Percentiles rank a stretch among this genome's conserved stretches.
phyloP scores from a whole-genome alignment of 2,797 vertebrate genomes.

The Luscinia luscinia region DNA sequence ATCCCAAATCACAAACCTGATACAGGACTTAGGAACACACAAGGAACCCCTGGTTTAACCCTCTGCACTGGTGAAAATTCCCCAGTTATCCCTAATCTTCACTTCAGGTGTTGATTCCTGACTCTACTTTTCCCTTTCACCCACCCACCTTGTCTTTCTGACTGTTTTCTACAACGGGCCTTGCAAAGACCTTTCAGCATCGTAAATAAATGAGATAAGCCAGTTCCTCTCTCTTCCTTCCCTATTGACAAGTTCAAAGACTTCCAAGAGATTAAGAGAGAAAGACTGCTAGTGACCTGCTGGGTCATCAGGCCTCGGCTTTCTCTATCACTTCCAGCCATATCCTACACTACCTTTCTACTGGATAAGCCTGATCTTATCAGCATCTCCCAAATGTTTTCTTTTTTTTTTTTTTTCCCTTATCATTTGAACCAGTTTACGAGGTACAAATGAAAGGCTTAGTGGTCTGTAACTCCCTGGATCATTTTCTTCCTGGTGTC shows the following conservation, averaged over 20 bases:
- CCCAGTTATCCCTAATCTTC: not conserved
- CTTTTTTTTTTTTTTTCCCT: not conserved
- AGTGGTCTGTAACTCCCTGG: not conserved
- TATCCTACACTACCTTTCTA: conserved; percentile 47
- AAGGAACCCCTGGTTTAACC: not conserved
- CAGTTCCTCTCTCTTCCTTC: conserved; percentile 35
- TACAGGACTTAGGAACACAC: not conserved
- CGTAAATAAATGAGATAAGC: conserved; percentile 56
- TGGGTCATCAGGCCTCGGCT: conserved; percentile 38
- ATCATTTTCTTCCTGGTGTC: conserved; percentile 29
- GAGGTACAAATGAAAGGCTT: conserved; percentile 45
- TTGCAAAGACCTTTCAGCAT: conserved; percentile 35
- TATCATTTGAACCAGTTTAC: conserved; percentile 56
- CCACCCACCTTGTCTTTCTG: not conserved
- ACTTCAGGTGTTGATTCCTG: not conserved
- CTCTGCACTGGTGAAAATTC: not conserved
- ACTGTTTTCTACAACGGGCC: not conserved
- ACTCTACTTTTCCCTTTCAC: not conserved
- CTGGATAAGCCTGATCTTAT: conserved; percentile 65
- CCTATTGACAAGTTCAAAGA: conserved; percentile 59
- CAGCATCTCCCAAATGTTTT: conserved; percentile 42
- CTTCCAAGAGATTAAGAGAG: conserved; percentile 51
- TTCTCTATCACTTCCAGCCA: conserved; percentile 64
- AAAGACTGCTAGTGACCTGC: conserved; percentile 59
- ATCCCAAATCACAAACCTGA: not conserved